A percentile compares a stretch with the other conserved stretches of the same genome.
phyloP scores from a whole-genome alignment of 2,888 invertebrate species.

The Phengaris arion region DNA sequence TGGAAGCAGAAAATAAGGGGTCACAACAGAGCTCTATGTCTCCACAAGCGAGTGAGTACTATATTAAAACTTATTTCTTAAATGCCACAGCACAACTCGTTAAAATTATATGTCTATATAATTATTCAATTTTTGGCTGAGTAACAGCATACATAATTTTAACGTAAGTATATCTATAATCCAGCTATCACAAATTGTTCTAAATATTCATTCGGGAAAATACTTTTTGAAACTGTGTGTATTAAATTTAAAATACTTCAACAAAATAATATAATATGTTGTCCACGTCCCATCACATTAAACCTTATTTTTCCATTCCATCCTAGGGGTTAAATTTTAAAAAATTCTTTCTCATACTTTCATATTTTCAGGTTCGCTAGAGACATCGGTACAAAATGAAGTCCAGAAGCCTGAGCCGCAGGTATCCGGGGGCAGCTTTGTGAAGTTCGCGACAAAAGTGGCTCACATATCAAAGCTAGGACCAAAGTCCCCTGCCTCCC shows the following conservation, averaged over 20 bases:
- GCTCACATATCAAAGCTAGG: constrained; percentile 65
- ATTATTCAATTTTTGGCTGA: too few species aligned
- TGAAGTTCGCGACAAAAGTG: constrained; percentile 69
- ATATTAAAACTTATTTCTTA: too few species aligned
- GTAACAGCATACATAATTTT: too few species aligned
- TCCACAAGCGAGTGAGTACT: constrained; percentile 67
- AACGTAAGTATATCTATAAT: too few species aligned
- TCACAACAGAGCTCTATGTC: constrained; percentile 73
- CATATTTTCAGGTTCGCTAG: constrained; percentile 59
- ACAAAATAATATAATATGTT: too few species aligned
- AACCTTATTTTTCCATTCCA: background rate
- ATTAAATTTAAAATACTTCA: too few species aligned
- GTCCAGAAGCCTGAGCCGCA: constrained; percentile 64
- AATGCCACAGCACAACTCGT: too few species aligned
- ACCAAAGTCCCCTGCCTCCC: constrained; percentile 63
- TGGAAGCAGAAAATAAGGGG: constrained; percentile 68
- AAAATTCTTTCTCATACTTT: background rate
- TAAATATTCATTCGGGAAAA: background rate
- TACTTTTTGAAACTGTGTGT: background rate
- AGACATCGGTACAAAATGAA: constrained; percentile 61
- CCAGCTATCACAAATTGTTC: background rate
- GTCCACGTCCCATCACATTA: background rate
- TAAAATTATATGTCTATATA: too few species aligned
- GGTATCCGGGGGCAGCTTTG: constrained; percentile 63
- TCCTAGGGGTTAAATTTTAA: too few species aligned